Conservation (phyloP, 2,113 vertebrate genomes). For the Equus quagga region DNA sequence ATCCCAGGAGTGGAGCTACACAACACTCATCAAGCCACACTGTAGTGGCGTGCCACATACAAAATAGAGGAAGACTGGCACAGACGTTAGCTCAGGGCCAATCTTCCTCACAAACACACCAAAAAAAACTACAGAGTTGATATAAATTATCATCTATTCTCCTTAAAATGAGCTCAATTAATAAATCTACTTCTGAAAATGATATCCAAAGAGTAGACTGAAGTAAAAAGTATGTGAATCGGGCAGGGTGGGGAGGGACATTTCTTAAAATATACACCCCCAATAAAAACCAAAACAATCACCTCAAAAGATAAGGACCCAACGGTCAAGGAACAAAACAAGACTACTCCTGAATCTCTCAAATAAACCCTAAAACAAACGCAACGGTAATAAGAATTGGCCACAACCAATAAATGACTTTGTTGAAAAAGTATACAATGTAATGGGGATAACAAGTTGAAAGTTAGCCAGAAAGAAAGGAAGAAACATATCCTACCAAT, state of each 20-base stretch:
- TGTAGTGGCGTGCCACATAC: too few relatives aligned
- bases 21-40: too few relatives aligned
- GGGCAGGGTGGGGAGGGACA: not conserved
- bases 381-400: not conserved
- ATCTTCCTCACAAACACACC: too few relatives aligned
- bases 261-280: not conserved
- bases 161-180: not conserved
- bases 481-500: not conserved
- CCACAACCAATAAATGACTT: slow-evolving; percentile 5
- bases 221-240: not conserved
- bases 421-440: not conserved
- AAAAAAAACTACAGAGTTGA: not conserved
- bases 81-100: too few relatives aligned
- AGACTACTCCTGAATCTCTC: slow-evolving; percentile 1
- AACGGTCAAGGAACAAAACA: not conserved
- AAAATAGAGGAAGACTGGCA: too few relatives aligned
- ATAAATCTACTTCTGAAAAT: slow-evolving; percentile 12
- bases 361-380: slow-evolving; percentile 43
- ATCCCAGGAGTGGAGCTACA: too few relatives aligned
- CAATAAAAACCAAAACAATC: not conserved
- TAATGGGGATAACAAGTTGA: not conserved
- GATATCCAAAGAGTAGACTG: not conserved
- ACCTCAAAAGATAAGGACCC: not conserved
- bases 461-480: not conserved
- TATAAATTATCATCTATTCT: slow-evolving; percentile 10